These are phyloP conservation scores for Zaprionus lachaisei DNA, from an alignment of 1,140 invertebrate species.

Conservation along the genomic window DNA sequence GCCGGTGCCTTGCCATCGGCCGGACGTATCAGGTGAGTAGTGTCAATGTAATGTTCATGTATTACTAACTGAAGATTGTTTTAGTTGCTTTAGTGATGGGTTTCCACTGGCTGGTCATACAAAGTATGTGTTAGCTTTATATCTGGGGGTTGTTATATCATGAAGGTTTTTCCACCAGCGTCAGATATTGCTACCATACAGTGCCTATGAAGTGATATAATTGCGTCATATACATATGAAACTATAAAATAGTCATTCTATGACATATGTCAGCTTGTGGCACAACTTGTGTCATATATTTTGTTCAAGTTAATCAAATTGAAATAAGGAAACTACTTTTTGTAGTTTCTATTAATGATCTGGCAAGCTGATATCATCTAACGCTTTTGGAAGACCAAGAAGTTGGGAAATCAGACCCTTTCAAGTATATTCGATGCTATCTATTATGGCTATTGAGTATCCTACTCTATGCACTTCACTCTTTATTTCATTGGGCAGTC, in stretches of 20 bases:
- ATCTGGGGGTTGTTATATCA: not conserved
- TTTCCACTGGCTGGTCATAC: not conserved
- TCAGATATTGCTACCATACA: not conserved
- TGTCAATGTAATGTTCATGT: not conserved
- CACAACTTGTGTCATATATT: not conserved
- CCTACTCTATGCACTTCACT: not conserved
- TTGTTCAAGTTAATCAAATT: not conserved
- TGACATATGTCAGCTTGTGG: not conserved
- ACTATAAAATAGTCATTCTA: not conserved
- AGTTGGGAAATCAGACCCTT: not conserved
- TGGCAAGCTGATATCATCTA: not conserved
- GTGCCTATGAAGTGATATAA: not conserved
- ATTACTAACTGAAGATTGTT: slow-evolving; percentile 17
- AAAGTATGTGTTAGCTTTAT: slow-evolving; percentile 7
- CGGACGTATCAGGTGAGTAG: slow-evolving; percentile 79
- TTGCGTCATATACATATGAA: not conserved
- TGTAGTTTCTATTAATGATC: not conserved
- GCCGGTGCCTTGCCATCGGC: slow-evolving; percentile 79
- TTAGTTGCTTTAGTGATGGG: slow-evolving; percentile 20
- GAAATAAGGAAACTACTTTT: not conserved
- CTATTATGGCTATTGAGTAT: not conserved
- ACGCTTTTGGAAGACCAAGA: not conserved
- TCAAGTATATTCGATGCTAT: not conserved
- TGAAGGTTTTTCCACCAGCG: not conserved
- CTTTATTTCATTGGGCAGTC: not conserved